Conservation (phyloP, 2,888 invertebrate genomes). For the Rugalucina vietnamica region DNA sequence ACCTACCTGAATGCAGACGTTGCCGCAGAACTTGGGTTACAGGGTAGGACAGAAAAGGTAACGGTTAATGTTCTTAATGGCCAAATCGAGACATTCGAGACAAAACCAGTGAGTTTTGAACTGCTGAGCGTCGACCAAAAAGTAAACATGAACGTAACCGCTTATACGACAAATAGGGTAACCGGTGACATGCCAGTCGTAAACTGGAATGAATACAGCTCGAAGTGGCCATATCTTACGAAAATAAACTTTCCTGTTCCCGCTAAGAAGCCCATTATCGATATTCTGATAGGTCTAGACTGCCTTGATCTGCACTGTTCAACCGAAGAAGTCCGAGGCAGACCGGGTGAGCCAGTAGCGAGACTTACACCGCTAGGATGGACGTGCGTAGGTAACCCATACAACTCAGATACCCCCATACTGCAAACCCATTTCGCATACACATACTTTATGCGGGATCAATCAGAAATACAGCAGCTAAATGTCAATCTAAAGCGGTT, state of each 20-base stretch:
- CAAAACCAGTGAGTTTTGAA: slow-evolving; percentile 26
- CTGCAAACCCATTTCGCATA: neutral
- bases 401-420: neutral
- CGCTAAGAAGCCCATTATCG: too few relatives aligned
- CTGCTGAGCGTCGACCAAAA: slow-evolving; percentile 26
- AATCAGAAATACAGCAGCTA: neutral
- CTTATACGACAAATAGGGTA: too few relatives aligned
- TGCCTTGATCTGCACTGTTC: too few relatives aligned
- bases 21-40: neutral
- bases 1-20: neutral
- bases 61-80: slow-evolving; percentile 38
- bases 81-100: slow-evolving; percentile 32
- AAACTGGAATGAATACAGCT: too few relatives aligned
- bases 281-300: too few relatives aligned
- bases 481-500: slow-evolving; percentile 22
- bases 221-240: too few relatives aligned
- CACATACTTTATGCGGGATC: neutral
- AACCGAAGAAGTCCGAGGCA: too few relatives aligned
- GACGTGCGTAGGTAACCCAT: slow-evolving; percentile 28
- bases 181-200: too few relatives aligned
- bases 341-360: too few relatives aligned
- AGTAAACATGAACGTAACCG: neutral
- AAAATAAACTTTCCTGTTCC: too few relatives aligned
- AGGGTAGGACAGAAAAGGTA: slow-evolving; percentile 16
- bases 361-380: slow-evolving; percentile 57